Evolutionary conservation across 2,888 invertebrate genomes (phyloP).

Genomic region (Drosophila bunnanda): DNA sequence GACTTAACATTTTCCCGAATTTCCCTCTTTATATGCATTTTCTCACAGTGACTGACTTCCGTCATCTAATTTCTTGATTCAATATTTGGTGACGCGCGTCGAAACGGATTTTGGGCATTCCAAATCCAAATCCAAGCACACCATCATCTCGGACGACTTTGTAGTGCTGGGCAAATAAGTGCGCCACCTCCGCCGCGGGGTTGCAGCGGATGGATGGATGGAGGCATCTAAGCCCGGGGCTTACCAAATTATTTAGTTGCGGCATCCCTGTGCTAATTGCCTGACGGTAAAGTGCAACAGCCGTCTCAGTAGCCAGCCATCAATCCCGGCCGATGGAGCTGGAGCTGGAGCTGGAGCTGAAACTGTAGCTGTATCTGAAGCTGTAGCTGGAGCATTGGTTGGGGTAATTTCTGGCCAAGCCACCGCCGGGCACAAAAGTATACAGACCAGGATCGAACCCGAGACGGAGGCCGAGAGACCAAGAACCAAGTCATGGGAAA

Average conservation of each 20-base stretch:
- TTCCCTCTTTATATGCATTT: background rate
- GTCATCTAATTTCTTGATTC: slow-evolving; percentile 53
- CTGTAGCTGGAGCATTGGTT: slow-evolving; percentile 51
- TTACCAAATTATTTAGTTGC: slow-evolving; percentile 76
- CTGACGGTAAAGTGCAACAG: slow-evolving; percentile 72
- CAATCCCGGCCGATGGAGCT: slow-evolving; percentile 57
- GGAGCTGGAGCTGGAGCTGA: slow-evolving; percentile 19
- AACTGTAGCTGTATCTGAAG: slow-evolving; percentile 24
- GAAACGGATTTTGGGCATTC: slow-evolving; percentile 19
- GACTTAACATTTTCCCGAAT: background rate
- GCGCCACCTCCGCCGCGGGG: slow-evolving; percentile 54
- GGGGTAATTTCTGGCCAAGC: slow-evolving; percentile 77
- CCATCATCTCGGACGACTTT: slow-evolving; percentile 13
- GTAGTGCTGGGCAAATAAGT: slow-evolving; percentile 65
- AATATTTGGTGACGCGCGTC: slow-evolving; percentile 72
- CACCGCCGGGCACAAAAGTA: slow-evolving; percentile 74
- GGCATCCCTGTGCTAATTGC: slow-evolving; percentile 80
- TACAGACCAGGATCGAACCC: slow-evolving; percentile 45
- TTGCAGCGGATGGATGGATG: slow-evolving; percentile 3
- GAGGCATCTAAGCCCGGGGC: slow-evolving; percentile 51
- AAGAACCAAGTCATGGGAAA: slow-evolving; percentile 75
- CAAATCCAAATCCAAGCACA: background rate
- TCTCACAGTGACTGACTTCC: slow-evolving; percentile 26
- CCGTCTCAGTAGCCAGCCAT: slow-evolving; percentile 59
- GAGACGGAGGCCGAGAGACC: slow-evolving; percentile 39